Evolutionary conservation across 2,113 vertebrate species (phyloP).

Genomic region (Myrmecophaga tridactyla): DNA sequence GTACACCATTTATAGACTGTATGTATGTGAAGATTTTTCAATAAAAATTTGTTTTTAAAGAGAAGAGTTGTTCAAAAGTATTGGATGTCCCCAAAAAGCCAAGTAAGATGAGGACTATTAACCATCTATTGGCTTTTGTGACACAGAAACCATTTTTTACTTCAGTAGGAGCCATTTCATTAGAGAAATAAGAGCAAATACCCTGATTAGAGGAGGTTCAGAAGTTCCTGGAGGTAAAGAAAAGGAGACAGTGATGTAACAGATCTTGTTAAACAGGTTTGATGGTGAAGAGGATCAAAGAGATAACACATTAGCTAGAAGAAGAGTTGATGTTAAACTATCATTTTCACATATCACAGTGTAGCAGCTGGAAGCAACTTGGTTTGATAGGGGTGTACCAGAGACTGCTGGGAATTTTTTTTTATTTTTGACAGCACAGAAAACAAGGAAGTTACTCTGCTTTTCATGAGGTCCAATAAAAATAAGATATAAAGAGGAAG

Average conservation of each 20-base stretch:
- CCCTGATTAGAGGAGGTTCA: too few relatives aligned
- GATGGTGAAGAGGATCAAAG: neutral
- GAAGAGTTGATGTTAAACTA: neutral
- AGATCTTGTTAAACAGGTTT: neutral
- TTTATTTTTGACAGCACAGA: neutral
- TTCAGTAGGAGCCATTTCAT: neutral
- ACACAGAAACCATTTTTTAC: neutral
- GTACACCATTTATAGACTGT: too few relatives aligned
- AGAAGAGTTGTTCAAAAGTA: neutral
- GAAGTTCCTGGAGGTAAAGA: neutral
- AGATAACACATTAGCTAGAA: neutral
- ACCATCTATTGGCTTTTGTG: neutral
- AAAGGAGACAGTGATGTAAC: neutral
- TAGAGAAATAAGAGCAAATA: neutral
- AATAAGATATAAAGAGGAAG: neutral
- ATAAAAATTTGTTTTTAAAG: neutral
- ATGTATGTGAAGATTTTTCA: too few relatives aligned
- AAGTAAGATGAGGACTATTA: neutral
- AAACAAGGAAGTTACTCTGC: neutral
- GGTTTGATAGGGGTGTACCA: neutral
- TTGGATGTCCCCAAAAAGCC: neutral
- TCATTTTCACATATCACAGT: neutral
- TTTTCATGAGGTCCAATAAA: neutral
- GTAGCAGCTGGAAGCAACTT: neutral
- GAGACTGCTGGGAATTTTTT: neutral